Evolutionary conservation across 37 sponge, comb jelly and placozoan species (phyloP).

Genomic region (Axinella damicornis): DNA sequence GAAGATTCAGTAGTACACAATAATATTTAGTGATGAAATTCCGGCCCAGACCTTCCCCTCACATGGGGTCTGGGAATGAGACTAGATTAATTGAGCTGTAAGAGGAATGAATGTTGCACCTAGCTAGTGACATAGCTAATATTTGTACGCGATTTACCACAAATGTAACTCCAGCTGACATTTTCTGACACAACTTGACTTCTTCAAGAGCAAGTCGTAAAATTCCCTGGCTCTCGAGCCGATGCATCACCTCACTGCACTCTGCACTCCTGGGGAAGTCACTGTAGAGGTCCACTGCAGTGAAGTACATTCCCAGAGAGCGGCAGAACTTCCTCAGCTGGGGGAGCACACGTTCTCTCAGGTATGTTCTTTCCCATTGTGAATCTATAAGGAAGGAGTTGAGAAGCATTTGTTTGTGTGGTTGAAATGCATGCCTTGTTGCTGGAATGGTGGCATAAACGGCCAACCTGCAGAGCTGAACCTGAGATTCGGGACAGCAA

Average conservation of each 20-base stretch:
- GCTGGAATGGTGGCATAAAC: too few relatives aligned
- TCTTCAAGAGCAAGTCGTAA: constrained; percentile 52
- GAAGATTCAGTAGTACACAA: too few relatives aligned
- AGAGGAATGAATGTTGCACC: too few relatives aligned
- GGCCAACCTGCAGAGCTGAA: too few relatives aligned
- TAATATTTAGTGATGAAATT: too few relatives aligned
- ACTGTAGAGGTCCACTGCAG: constrained; percentile 65
- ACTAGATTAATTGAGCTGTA: too few relatives aligned
- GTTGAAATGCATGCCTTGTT: too few relatives aligned
- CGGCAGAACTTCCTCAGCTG: constrained; percentile 50
- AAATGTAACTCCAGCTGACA: constrained; percentile 78
- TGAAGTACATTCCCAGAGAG: constrained; percentile 76
- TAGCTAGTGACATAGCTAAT: not conserved
- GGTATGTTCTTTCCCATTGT: constrained; percentile 25
- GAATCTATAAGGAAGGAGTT: constrained; percentile 37
- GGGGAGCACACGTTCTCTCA: constrained; percentile 52
- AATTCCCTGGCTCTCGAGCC: constrained; percentile 39
- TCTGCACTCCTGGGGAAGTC: not conserved
- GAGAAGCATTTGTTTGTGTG: too few relatives aligned
- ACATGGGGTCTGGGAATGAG: too few relatives aligned
- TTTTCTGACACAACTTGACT: constrained; percentile 68
- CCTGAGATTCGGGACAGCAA: too few relatives aligned
- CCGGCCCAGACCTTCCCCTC: too few relatives aligned
- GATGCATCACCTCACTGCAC: constrained; percentile 5
- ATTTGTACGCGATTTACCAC: constrained; percentile 52